Evolutionary conservation across 2,113 vertebrate genomes (phyloP), one percentile per base, ranked within the genome.

Genomic region (Gymnocephalus cernua): DNA sequence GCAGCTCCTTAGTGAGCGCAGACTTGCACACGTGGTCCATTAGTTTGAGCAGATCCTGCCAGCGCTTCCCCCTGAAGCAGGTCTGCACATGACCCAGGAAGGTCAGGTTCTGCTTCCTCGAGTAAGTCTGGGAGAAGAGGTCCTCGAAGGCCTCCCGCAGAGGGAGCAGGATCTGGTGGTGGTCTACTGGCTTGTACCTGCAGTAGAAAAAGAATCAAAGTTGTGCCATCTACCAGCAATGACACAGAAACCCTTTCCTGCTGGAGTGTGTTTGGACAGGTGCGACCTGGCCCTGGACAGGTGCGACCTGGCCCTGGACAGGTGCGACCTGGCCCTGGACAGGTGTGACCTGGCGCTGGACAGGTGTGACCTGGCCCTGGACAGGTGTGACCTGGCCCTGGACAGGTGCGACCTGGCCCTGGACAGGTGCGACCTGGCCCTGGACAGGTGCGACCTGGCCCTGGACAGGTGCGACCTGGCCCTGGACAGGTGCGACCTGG

Each of bases 11-110:
- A 41, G 92, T 94, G 61, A 97, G 27, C 19, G 97, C 97, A 7
- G 97, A 98, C 88, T 97, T 98, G 82, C 97, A 95, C 51, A 99
- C 97, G 58, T 99, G 98, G 8, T 98, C 97, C 98, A 99, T 99
- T 80, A 99, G 93, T 87, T 95, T 98, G 1, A 99, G 96, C 41
- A 99, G 95, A 86, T 99, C 97, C 23, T 95, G 96, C 98, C 98
- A 99, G 64, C 97, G 97, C 57, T 97, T 99, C 62, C 97, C 96
- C 74, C 96, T 95, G 70, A 98, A 99, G 93, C 98, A 99, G 56
- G 97, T 98, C 94, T 99, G 97, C 81, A 99, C 96, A 8, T 99
- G 98, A 14, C 98, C 98, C 90, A 99, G 91, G 82, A 99, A 99
- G 0, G 97, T 98, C 54, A 96, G 95, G 88, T 99, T 99, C 91